Evolutionary conservation across 2,113 vertebrate genomes (phyloP).

Genomic region (Pterocles burchelli): DNA sequence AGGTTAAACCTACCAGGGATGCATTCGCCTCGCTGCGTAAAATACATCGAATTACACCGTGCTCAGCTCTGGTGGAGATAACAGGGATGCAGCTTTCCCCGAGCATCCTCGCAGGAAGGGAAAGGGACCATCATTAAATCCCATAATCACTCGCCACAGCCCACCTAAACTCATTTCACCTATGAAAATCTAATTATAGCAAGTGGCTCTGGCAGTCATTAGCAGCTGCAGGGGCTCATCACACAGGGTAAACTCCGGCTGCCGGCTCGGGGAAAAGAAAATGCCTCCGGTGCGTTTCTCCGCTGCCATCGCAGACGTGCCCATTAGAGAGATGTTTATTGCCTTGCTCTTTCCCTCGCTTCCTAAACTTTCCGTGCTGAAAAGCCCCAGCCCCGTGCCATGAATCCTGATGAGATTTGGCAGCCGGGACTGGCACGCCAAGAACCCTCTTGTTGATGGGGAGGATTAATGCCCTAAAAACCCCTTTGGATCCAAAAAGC

Average conservation of each 20-base stretch:
- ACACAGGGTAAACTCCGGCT: background rate
- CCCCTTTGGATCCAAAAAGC: background rate
- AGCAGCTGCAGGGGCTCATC: background rate
- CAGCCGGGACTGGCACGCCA: accelerated
- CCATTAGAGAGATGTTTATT: background rate
- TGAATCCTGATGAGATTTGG: background rate
- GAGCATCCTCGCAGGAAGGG: background rate
- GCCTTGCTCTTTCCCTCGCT: background rate
- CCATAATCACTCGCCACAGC: background rate
- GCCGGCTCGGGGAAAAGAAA: background rate
- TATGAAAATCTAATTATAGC: background rate
- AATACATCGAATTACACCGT: accelerated
- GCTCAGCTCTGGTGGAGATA: background rate
- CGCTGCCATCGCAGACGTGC: background rate
- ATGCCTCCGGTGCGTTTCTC: background rate
- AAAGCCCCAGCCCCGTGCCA: accelerated
- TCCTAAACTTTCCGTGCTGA: background rate
- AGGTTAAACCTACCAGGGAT: background rate
- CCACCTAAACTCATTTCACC: background rate
- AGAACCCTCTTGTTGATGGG: accelerated
- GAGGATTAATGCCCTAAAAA: background rate
- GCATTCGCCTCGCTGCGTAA: background rate
- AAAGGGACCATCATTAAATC: background rate
- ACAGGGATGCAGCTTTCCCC: background rate
- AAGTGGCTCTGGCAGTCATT: background rate